These are phyloP conservation scores for Hedya salicella DNA, from an alignment of 2,888 invertebrate genomes.

Conservation along the genomic window DNA sequence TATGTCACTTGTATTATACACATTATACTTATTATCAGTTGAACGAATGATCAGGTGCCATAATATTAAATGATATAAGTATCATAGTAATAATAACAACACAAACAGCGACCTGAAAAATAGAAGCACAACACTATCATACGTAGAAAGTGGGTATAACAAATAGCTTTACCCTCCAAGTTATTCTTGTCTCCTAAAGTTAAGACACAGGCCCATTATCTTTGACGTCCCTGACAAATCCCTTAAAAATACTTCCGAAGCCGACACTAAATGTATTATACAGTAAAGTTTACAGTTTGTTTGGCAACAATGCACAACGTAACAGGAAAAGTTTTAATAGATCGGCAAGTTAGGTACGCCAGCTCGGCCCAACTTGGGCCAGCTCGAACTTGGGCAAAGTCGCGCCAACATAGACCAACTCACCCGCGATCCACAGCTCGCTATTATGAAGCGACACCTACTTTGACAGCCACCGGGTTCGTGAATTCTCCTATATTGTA, in stretches of 20 bases:
- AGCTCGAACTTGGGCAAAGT: background rate
- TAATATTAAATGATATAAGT: no score
- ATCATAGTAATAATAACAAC: no score
- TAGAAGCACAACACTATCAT: no score
- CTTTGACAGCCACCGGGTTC: background rate
- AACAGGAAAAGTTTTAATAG: slow-evolving; percentile 51
- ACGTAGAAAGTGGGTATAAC: no score
- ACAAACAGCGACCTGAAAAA: no score
- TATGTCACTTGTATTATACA: no score
- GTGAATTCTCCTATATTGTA: slow-evolving; percentile 2
- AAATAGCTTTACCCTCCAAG: no score
- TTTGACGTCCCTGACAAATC: slow-evolving; percentile 21
- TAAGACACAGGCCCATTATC: slow-evolving; percentile 7
- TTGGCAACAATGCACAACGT: slow-evolving; percentile 48
- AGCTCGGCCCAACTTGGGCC: slow-evolving; percentile 13
- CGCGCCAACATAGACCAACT: slow-evolving; percentile 11
- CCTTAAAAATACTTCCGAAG: slow-evolving; percentile 33
- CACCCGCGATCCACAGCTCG: background rate
- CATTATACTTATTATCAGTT: no score
- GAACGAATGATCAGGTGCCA: no score
- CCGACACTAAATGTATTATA: slow-evolving; percentile 29
- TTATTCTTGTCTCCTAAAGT: background rate
- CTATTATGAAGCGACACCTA: slow-evolving; percentile 24
- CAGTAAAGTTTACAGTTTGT: slow-evolving; percentile 30
- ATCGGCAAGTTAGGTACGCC: slow-evolving; percentile 30